Evolutionary conservation across 2,888 invertebrate genomes (phyloP), one percentile per base, ranked within the genome.

Genomic region (Cerceris rybyensis): DNA sequence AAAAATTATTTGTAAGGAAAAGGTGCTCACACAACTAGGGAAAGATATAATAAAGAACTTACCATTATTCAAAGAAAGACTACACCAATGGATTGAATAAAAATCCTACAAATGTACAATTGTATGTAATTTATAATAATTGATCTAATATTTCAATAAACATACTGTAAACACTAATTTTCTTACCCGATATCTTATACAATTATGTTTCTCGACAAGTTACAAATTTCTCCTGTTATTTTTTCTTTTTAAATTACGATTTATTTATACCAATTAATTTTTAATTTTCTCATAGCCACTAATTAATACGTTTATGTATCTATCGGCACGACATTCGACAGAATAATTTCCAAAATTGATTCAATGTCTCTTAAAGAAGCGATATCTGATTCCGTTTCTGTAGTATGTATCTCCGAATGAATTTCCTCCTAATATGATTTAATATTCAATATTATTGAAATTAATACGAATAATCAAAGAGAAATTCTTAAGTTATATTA

Each of bases 311-410:
- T 46, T 46, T 46, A 11, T 11, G 46, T 46, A 46, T 11, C 46
- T 46, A 11, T 50, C 65, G 60, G 16, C 65, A 66, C 28, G 54
- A 57, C 13, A 41, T 57, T 52, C 41, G 39, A 39, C 43, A 46
- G 39, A 41, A 65, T 68, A 50, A 14, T 69, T 55, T 74, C 57
- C 16, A 65, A 16, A 55, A 73, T 65, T 41, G 13, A 42, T 17
- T 63, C 28, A 8, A 70, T 13, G 46, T 49, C 28, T 7, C 9
- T 60, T 11, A 46, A 17, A 14, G 13, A 6, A 41, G n/a, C 6
- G 17, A 14, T 52, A 43, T 42, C 28, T 7, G 9, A 68, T 59
- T 17, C 9, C 11, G n/a, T n/a, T 17, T 64, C 52, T 49, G 8
- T 49, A 42, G 11, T 13, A 0, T 63, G 50, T 28, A 39, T 41